Percentiles rank a stretch among this genome's conserved stretches.
Conservation (phyloP, 2,113 vertebrate species). For the Azemiops feae region DNA sequence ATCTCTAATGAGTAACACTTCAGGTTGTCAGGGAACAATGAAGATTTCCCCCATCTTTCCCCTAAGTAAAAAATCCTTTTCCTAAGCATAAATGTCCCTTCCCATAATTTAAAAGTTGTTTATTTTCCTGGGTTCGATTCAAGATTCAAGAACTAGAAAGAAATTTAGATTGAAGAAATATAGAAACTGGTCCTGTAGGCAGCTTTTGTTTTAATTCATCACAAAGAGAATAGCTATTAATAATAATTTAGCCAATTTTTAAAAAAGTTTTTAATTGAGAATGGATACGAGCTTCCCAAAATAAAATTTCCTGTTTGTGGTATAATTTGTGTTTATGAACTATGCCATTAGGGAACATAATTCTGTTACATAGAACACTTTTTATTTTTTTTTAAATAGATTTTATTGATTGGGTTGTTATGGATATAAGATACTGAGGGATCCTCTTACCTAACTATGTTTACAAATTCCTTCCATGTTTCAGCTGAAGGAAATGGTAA, state of each 20-base stretch:
- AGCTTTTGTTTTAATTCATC: not conserved
- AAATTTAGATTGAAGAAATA: not conserved
- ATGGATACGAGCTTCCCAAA: not conserved
- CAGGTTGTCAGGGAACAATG: not conserved
- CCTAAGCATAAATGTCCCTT: not conserved
- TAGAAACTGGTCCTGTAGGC: not conserved
- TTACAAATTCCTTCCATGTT: not conserved
- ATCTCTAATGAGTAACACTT: not conserved
- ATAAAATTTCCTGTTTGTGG: not conserved
- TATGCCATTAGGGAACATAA: not conserved
- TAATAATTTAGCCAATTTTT: not conserved
- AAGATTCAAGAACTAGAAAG: not conserved
- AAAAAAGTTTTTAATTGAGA: not conserved
- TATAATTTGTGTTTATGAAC: not conserved
- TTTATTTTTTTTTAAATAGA: not conserved
- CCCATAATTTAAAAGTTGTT: not conserved
- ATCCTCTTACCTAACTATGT: not conserved
- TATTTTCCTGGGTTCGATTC: not conserved
- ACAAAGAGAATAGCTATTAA: not conserved
- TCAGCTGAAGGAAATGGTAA: not conserved
- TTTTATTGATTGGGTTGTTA: not conserved
- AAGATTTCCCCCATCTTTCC: not conserved
- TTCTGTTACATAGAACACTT: not conserved
- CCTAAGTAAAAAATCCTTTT: not conserved
- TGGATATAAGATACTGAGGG: not conserved